A percentile compares a stretch with the other conserved stretches of the same genome.
Evolutionary conservation across 2,888 invertebrate species (phyloP).

Genomic region (Apocheima hispidaria): DNA sequence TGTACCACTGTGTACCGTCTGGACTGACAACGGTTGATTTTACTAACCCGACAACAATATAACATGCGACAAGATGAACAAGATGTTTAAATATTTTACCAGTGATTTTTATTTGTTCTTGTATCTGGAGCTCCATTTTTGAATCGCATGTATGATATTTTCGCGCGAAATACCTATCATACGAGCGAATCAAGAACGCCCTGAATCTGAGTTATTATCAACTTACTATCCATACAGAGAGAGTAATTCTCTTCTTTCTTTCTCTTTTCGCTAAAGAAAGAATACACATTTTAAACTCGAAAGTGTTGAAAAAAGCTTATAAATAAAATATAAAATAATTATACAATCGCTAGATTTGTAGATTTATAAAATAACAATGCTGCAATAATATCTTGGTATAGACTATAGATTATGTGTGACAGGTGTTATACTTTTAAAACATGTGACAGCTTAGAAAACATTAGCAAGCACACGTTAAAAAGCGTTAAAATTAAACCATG

Average conservation of each 20-base stretch:
- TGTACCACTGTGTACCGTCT: conserved; percentile 43
- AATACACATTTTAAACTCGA: too few species aligned
- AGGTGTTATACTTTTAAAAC: conserved; percentile 1
- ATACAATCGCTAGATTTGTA: not conserved
- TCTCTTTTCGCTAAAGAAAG: too few species aligned
- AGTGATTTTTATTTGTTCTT: not conserved
- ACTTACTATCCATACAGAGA: too few species aligned
- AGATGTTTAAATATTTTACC: not conserved
- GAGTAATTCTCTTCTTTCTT: too few species aligned
- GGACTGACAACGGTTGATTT: conserved; percentile 58
- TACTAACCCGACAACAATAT: conserved; percentile 47
- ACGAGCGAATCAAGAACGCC: too few species aligned
- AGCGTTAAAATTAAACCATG: conserved; percentile 10
- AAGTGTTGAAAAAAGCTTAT: too few species aligned
- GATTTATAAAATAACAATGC: not conserved
- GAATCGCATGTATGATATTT: too few species aligned
- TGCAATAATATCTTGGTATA: not conserved
- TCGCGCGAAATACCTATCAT: too few species aligned
- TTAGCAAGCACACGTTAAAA: not conserved
- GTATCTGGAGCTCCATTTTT: not conserved
- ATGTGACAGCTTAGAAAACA: conserved; percentile 16
- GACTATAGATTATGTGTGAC: not conserved
- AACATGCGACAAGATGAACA: conserved; percentile 23
- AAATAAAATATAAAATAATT: too few species aligned
- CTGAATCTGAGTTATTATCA: too few species aligned